These are phyloP conservation scores for Eurytoma adleriae DNA, from an alignment of 2,888 invertebrate genomes.

Conservation along the genomic window DNA sequence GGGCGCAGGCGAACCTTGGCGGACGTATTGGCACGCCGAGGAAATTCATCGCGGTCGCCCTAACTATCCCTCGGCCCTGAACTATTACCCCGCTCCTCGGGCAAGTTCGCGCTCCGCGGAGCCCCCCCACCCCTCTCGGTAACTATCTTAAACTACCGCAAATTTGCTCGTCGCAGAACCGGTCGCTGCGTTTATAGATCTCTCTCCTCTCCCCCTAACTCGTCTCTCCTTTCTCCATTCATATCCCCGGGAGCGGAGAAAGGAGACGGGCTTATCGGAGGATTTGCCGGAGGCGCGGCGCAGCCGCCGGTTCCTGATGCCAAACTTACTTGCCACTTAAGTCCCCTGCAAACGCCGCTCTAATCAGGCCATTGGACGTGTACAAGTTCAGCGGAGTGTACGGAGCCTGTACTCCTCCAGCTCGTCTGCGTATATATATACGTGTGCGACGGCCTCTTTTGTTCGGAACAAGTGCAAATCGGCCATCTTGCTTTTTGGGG, in stretches of 20 bases:
- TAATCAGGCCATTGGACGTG: constrained; percentile 29
- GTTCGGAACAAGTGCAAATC: constrained; percentile 10
- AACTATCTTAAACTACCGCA: constrained; percentile 67
- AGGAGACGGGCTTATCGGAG: constrained; percentile 6
- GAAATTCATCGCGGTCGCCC: constrained; percentile 67
- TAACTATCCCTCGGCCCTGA: constrained; percentile 62
- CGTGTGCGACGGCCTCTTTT: constrained; percentile 3
- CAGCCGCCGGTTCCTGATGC: constrained; percentile 13
- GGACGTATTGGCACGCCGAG: constrained; percentile 54
- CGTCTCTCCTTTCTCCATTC: not conserved
- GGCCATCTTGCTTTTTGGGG: too few relatives aligned
- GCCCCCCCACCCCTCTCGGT: constrained; percentile 27
- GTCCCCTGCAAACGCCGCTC: constrained; percentile 5
- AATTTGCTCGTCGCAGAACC: constrained; percentile 39
- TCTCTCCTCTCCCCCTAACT: not conserved
- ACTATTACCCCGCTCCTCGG: constrained; percentile 1
- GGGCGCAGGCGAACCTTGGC: constrained; percentile 39
- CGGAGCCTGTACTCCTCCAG: not conserved
- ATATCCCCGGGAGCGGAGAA: not conserved
- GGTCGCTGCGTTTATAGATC: constrained; percentile 32
- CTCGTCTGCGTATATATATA: too few relatives aligned
- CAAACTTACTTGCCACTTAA: constrained; percentile 43
- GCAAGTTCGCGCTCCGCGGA: constrained; percentile 22
- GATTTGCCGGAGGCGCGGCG: not conserved
- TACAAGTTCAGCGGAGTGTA: not conserved